Conservation (phyloP, 2,113 vertebrate genomes). For the Dicerorhinus sumatrensis region DNA sequence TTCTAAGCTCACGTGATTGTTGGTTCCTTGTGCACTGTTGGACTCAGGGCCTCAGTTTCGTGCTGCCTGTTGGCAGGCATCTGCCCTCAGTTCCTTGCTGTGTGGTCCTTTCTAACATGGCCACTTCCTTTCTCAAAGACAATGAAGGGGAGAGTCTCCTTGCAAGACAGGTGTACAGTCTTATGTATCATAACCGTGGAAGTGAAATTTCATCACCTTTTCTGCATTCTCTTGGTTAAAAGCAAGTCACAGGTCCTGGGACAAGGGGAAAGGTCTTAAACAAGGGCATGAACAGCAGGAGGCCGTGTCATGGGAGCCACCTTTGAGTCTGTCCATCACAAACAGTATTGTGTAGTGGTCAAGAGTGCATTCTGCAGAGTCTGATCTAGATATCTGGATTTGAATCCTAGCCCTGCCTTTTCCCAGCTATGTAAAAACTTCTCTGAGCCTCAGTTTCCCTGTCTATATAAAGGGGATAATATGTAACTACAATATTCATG, state of each 20-base stretch:
- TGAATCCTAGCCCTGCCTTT: neutral
- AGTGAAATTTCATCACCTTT: neutral
- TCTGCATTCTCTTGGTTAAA: neutral
- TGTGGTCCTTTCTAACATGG: neutral
- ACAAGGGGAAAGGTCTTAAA: neutral
- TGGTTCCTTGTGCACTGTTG: neutral
- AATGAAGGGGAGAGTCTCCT: neutral
- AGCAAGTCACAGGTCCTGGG: neutral
- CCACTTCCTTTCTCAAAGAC: neutral
- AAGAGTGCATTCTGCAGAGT: neutral
- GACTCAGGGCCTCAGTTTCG: neutral
- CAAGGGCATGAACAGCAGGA: neutral
- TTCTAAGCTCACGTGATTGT: too few species aligned
- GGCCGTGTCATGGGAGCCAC: neutral
- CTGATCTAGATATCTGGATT: neutral
- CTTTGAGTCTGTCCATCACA: neutral
- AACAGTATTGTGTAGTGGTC: neutral
- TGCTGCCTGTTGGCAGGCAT: accelerated
- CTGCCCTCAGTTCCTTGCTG: neutral
- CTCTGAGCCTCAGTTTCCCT: neutral
- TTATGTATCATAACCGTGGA: accelerated
- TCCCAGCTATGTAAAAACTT: neutral
- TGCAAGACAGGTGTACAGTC: accelerated
- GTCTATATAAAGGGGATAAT: neutral
- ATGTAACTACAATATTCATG: neutral